phyloP scores from a whole-genome alignment of 2,888 invertebrate genomes.

The Strigamia crassipes region DNA sequence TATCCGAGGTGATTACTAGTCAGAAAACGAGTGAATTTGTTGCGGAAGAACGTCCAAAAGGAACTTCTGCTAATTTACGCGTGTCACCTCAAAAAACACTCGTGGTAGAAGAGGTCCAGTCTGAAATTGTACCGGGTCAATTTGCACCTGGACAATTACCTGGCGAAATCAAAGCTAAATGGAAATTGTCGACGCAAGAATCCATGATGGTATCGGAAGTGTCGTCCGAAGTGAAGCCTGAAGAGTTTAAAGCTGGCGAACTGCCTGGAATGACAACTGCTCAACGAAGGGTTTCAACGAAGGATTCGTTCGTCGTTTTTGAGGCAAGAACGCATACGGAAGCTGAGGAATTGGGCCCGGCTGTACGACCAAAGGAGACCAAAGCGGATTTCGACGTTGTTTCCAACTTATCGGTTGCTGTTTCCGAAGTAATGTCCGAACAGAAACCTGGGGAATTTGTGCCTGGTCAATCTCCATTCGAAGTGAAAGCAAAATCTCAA shows the following conservation, averaged over 20 bases:
- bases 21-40: conserved; percentile 51
- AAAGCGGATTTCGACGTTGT: conserved; percentile 49
- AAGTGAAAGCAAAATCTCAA: conserved; percentile 16
- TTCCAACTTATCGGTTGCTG: conserved; percentile 50
- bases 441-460: conserved; percentile 49
- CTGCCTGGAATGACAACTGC: conserved; percentile 49
- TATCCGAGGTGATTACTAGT: conserved; percentile 49
- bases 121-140: conserved; percentile 59
- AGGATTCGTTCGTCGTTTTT: conserved; percentile 50
- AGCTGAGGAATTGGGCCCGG: conserved; percentile 47
- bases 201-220: conserved; percentile 48
- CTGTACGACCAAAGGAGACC: conserved; percentile 47
- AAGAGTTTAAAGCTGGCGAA: conserved; percentile 37
- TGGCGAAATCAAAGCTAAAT: conserved; percentile 44
- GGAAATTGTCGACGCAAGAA: conserved; percentile 44
- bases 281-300: conserved; percentile 47
- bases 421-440: conserved; percentile 50
- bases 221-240: conserved; percentile 36
- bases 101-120: conserved; percentile 64
- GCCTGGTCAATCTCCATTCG: conserved; percentile 49
- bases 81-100: conserved; percentile 64
- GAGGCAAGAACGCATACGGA: conserved; percentile 51
- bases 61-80: conserved; percentile 63
- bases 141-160: conserved; percentile 59
- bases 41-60: conserved; percentile 56